These are phyloP conservation scores for Papilio protenor DNA, from an alignment of 2,888 invertebrate genomes.

Conservation along the genomic window DNA sequence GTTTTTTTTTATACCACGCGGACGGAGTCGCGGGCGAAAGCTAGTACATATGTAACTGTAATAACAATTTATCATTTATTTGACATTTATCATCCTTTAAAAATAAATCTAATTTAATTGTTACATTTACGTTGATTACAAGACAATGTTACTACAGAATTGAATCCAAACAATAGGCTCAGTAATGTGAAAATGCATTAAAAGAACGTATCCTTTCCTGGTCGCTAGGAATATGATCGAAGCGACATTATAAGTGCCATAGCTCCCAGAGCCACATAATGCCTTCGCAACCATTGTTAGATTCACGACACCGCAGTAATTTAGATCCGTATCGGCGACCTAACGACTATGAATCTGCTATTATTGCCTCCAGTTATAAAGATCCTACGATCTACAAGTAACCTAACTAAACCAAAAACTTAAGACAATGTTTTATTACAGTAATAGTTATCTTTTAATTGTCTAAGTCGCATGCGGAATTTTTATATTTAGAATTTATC, in stretches of 20 bases:
- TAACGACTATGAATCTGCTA: constrained; percentile 40
- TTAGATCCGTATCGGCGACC: constrained; percentile 38
- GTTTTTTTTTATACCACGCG: too few relatives aligned
- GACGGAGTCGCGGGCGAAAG: too few relatives aligned
- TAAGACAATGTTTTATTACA: neutral
- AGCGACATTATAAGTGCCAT: constrained; percentile 1
- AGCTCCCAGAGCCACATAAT: constrained; percentile 22
- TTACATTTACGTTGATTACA: too few relatives aligned
- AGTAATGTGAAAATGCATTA: neutral
- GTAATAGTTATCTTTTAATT: neutral
- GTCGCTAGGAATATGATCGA: constrained; percentile 14
- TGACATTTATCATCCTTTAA: too few relatives aligned
- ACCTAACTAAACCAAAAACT: neutral
- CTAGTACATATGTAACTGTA: too few relatives aligned
- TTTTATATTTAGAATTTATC: neutral
- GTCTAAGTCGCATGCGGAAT: neutral
- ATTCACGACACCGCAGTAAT: constrained; percentile 43
- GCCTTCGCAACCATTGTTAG: constrained; percentile 33
- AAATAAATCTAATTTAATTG: too few relatives aligned
- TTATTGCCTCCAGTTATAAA: constrained; percentile 40
- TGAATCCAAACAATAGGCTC: neutral
- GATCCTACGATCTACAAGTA: constrained; percentile 18
- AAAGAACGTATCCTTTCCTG: neutral
- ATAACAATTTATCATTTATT: too few relatives aligned
- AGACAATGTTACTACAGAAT: neutral